Conservation (phyloP, 92 coral and sea anemone species). For the Epizoanthus scotinus region DNA sequence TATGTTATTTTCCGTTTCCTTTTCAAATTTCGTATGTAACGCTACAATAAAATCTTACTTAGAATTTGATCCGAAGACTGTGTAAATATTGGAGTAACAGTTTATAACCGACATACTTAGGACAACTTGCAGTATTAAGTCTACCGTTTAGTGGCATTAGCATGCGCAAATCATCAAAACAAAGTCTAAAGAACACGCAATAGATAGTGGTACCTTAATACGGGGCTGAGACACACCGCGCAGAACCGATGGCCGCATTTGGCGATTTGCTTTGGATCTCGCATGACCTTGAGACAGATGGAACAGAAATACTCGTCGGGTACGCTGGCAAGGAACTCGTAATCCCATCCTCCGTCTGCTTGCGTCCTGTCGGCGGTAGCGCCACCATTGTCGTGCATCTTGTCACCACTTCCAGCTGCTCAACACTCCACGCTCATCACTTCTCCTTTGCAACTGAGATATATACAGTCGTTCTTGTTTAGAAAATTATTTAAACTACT, state of each 20-base stretch:
- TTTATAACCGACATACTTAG: no score
- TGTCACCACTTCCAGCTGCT: no score
- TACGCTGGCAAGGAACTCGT: background rate
- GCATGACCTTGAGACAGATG: slow-evolving; percentile 32
- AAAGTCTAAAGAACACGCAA: background rate
- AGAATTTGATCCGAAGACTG: no score
- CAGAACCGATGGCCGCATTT: slow-evolving; percentile 36
- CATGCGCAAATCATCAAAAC: background rate
- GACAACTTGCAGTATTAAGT: no score
- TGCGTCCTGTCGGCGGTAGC: background rate
- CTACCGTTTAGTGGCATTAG: no score
- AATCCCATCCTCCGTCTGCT: slow-evolving; percentile 27
- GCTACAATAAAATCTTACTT: no score
- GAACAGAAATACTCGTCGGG: slow-evolving; percentile 20
- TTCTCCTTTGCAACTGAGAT: background rate
- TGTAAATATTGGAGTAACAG: no score
- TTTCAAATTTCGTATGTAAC: no score
- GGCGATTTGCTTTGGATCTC: slow-evolving; percentile 37
- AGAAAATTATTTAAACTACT: no score
- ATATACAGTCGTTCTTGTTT: background rate
- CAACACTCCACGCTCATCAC: background rate
- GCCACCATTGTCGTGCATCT: slow-evolving; percentile 21
- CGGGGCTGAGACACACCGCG: slow-evolving; percentile 14
- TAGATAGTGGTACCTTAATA: slow-evolving; percentile 9
- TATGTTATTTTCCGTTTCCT: no score